Conservation (phyloP, 2,888 invertebrate species). For the Hirtodrosophila trivittata region DNA sequence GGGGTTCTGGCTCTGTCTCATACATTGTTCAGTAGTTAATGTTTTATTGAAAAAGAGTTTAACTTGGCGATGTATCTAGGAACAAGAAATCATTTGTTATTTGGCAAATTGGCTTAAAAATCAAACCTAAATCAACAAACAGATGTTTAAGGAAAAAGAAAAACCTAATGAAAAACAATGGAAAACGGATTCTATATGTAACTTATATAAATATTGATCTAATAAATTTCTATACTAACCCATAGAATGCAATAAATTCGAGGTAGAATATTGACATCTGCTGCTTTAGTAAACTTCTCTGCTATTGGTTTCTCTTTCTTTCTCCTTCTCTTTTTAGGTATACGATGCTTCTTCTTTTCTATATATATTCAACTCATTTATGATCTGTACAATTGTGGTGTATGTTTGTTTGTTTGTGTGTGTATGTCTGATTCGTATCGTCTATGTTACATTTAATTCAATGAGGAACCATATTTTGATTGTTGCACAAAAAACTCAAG, state of each 20-base stretch:
- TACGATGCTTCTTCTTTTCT: no score
- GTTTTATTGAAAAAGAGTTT: constrained; percentile 18
- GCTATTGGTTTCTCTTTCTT: constrained; percentile 22
- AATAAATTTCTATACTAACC: constrained; percentile 29
- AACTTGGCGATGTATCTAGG: constrained; percentile 58
- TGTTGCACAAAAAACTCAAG: constrained; percentile 44
- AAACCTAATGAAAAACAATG: not conserved
- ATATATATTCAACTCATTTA: constrained; percentile 40
- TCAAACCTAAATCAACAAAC: no score
- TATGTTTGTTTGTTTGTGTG: constrained; percentile 8
- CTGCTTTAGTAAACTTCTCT: constrained; percentile 23
- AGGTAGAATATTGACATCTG: constrained; percentile 58
- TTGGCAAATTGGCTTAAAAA: constrained; percentile 42
- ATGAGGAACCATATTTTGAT: constrained; percentile 71
- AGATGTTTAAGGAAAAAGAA: not conserved
- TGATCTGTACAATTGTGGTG: constrained; percentile 43
- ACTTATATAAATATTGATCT: constrained; percentile 37
- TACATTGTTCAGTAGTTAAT: no score
- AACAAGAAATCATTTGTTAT: constrained; percentile 53
- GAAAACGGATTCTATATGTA: constrained; percentile 6
- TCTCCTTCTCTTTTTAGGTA: constrained; percentile 8
- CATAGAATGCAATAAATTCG: constrained; percentile 48
- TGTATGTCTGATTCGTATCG: constrained; percentile 25
- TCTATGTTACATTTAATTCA: constrained; percentile 43
- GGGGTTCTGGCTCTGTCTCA: constrained; percentile 17